A percentile compares a stretch with the other conserved stretches of the same genome.
Conservation (phyloP, 2,888 invertebrate genomes). For the Aphodius granarius region DNA sequence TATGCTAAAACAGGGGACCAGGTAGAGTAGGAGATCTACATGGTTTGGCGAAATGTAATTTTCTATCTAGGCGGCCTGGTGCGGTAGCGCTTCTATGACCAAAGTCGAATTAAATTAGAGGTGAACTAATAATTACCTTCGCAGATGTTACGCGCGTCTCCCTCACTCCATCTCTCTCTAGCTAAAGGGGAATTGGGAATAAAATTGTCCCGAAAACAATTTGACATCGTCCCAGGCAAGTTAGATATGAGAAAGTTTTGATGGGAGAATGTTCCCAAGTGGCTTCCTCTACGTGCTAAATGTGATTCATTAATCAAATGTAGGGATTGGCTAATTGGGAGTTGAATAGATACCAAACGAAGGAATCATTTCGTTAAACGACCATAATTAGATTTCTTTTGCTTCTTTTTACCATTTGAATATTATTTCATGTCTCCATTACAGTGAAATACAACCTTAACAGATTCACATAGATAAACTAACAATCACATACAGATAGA, state of each 20-base stretch:
- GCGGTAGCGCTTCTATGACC: not conserved
- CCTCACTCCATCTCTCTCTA: too few relatives aligned
- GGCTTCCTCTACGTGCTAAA: not conserved
- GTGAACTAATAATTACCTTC: not conserved
- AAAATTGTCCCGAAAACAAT: not conserved
- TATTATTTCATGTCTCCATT: not conserved
- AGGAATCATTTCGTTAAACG: not conserved
- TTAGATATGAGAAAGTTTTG: not conserved
- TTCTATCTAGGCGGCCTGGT: not conserved
- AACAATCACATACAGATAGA: not conserved
- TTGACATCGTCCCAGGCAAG: not conserved
- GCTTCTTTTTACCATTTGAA: too few relatives aligned
- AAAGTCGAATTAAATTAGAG: not conserved
- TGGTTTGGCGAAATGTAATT: not conserved
- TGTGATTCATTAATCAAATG: not conserved
- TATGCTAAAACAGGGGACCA: not conserved
- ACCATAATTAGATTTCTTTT: too few relatives aligned
- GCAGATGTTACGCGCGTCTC: not conserved
- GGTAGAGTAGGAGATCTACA: not conserved
- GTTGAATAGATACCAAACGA: not conserved
- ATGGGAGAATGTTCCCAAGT: not conserved
- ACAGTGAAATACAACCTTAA: not conserved
- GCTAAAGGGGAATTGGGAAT: not conserved
- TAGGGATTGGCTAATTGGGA: not conserved
- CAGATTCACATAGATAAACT: not conserved